Percentiles rank a stretch among this genome's conserved stretches.
Evolutionary conservation across 1,140 invertebrate species (phyloP).

Genomic region (Sarcophaga bullata): DNA sequence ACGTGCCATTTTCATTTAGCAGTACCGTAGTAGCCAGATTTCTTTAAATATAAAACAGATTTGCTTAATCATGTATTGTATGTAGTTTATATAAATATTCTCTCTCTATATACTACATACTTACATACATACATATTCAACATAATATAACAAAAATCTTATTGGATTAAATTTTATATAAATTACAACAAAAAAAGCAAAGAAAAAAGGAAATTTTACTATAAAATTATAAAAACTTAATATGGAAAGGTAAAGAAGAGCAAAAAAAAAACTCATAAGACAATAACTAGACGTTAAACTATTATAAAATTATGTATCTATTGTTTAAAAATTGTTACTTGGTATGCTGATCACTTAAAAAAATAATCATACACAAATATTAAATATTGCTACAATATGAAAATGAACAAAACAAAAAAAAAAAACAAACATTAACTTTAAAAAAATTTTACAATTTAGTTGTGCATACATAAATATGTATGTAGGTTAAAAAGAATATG

Average conservation of each 20-base stretch:
- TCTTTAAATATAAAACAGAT: too few relatives aligned
- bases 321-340: slow-evolving; percentile 31
- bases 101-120: too few relatives aligned
- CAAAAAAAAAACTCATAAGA: slow-evolving; percentile 22
- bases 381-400: not conserved
- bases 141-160: not conserved
- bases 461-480: too few relatives aligned
- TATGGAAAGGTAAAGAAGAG: slow-evolving; percentile 1
- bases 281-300: slow-evolving; percentile 38
- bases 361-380: not conserved
- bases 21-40: too few relatives aligned
- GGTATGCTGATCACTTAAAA: slow-evolving; percentile 17
- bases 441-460: too few relatives aligned
- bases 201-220: not conserved
- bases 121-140: too few relatives aligned
- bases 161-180: not conserved
- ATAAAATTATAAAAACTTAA: slow-evolving; percentile 3
- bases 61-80: too few relatives aligned
- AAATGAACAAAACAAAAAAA: too few relatives aligned
- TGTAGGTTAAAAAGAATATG: too few relatives aligned
- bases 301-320: slow-evolving; percentile 5
- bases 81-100: too few relatives aligned
- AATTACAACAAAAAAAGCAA: not conserved
- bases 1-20: too few relatives aligned
- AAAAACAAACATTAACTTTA: not conserved